A percentile compares a stretch with the other conserved stretches of the same genome.
Evolutionary conservation across 2,797 vertebrate species (phyloP).

Genomic region (Sebastes kiyomatsui): DNA sequence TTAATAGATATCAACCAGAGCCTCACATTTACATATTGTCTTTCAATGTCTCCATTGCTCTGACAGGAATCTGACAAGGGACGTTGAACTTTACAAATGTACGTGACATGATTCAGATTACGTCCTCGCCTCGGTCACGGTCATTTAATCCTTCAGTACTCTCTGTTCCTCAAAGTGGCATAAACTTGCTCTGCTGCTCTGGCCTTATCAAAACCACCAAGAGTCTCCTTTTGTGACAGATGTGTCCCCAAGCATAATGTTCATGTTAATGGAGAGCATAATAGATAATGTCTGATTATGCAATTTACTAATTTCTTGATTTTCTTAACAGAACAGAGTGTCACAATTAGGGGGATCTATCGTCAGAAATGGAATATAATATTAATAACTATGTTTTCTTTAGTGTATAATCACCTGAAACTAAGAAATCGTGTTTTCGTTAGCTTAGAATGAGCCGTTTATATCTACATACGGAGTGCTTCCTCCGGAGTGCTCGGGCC

Average conservation of each 20-base stretch:
- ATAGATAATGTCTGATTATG: slow-evolving; percentile 8
- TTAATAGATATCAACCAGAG: background rate
- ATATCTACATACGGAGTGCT: no score
- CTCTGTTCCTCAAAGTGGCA: background rate
- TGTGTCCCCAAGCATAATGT: background rate
- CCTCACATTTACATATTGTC: background rate
- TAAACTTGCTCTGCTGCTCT: slow-evolving; percentile 8
- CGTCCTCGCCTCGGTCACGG: background rate
- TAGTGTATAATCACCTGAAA: no score
- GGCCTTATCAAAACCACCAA: slow-evolving; percentile 36
- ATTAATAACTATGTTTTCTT: no score
- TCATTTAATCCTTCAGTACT: background rate
- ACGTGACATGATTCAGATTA: background rate
- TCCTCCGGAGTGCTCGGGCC: no score
- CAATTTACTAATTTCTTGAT: background rate
- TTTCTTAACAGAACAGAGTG: accelerated
- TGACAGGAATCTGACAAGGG: background rate
- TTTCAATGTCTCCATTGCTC: background rate
- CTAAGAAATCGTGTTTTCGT: no score
- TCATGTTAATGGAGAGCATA: background rate
- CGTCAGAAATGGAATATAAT: no score
- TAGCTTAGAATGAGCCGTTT: no score
- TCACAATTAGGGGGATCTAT: no score
- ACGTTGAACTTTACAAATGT: background rate
- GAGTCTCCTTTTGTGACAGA: slow-evolving; percentile 11